Percentiles rank a stretch among this genome's conserved stretches.
These are phyloP conservation scores for Synanthedon andrenaeformis DNA, from an alignment of 2,888 invertebrate genomes.

Conservation along the genomic window DNA sequence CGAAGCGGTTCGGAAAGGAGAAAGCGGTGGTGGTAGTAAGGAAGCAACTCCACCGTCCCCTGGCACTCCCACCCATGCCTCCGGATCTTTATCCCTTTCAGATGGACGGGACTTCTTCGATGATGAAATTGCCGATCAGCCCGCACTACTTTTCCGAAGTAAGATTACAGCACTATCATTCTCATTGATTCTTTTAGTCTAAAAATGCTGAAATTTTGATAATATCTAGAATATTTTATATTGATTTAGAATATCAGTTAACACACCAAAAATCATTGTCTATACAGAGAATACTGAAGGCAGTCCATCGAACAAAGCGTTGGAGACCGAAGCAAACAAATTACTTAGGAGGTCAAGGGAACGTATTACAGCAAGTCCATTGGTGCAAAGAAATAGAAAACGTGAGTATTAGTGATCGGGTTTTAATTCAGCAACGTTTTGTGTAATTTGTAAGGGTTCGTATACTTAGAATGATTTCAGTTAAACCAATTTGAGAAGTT, in stretches of 20 bases:
- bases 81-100: slow-evolving; percentile 83
- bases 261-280: neutral
- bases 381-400: slow-evolving; percentile 55
- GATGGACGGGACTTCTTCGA: slow-evolving; percentile 87
- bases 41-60: slow-evolving; percentile 72
- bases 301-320: slow-evolving; percentile 42
- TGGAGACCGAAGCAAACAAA: slow-evolving; percentile 50
- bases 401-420: slow-evolving; percentile 22
- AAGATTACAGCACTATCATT: slow-evolving; percentile 21
- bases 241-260: slow-evolving; percentile 4
- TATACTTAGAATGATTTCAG: neutral
- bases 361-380: slow-evolving; percentile 54
- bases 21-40: slow-evolving; percentile 41
- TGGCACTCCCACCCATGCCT: slow-evolving; percentile 83
- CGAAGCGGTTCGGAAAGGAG: neutral
- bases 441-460: too few relatives aligned
- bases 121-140: slow-evolving; percentile 93
- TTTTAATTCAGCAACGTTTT: neutral
- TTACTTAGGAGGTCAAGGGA: slow-evolving; percentile 50
- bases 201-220: neutral
- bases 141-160: slow-evolving; percentile 83
- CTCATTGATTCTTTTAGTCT: neutral
- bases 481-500: neutral
- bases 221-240: too few relatives aligned
- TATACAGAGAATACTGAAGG: slow-evolving; percentile 53